These are phyloP conservation scores for Harpalus rufipes DNA, from an alignment of 2,888 invertebrate genomes.

Conservation along the genomic window DNA sequence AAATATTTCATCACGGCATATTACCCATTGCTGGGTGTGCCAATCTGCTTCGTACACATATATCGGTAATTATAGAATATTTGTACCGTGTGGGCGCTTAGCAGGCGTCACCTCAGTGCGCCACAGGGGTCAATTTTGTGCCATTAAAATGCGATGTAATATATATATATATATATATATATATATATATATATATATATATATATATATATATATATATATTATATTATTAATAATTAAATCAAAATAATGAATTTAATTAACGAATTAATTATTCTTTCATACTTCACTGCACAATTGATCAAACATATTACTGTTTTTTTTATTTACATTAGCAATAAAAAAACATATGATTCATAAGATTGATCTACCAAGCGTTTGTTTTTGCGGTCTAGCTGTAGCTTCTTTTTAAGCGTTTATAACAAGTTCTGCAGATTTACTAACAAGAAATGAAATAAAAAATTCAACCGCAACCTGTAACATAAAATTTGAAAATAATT, in stretches of 20 bases:
- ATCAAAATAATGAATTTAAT: not conserved
- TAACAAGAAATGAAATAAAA: slow-evolving; percentile 19
- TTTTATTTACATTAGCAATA: not conserved
- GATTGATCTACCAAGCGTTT: slow-evolving; percentile 25
- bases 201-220: no score
- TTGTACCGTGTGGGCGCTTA: no score
- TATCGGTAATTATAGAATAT: no score
- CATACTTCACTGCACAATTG: not conserved
- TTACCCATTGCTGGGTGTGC: no score
- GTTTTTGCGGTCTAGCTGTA: slow-evolving; percentile 9
- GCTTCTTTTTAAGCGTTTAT: slow-evolving; percentile 16
- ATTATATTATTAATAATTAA: not conserved
- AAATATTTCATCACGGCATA: no score
- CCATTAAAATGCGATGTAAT: no score
- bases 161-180: no score
- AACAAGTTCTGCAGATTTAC: slow-evolving; percentile 14
- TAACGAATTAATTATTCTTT: not conserved
- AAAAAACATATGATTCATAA: slow-evolving; percentile 14
- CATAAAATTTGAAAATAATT: not conserved
- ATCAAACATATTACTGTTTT: not conserved
- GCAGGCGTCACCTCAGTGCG: no score
- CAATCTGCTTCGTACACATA: no score
- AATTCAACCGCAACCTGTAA: slow-evolving; percentile 5
- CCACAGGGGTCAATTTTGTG: no score
- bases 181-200: no score